These are phyloP conservation scores for Spea hammondii DNA, from an alignment of 2,797 vertebrate species.

Conservation along the genomic window DNA sequence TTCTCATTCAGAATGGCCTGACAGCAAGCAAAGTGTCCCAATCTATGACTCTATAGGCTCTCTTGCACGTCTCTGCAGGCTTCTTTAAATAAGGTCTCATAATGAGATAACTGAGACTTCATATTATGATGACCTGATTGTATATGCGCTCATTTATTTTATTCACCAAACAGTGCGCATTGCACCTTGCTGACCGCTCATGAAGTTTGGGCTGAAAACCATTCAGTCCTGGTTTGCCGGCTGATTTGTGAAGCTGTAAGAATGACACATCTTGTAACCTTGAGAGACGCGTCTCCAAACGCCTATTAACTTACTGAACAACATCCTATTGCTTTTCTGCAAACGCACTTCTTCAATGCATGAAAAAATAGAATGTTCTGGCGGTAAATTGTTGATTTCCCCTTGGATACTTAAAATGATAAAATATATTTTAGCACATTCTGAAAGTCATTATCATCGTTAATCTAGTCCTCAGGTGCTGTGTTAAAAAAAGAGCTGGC, in stretches of 20 bases:
- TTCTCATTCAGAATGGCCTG: no score
- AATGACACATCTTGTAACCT: slow-evolving; percentile 46
- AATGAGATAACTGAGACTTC: no score
- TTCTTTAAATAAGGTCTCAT: no score
- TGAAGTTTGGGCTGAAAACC: slow-evolving; percentile 10
- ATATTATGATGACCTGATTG: no score
- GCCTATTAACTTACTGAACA: slow-evolving; percentile 36
- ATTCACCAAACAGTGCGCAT: background rate
- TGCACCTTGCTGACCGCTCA: background rate
- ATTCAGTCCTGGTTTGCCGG: slow-evolving; percentile 5
- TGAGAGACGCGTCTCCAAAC: slow-evolving; percentile 25
- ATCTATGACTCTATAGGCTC: no score
- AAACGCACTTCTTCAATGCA: slow-evolving; percentile 16
- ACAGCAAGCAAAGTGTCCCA: no score
- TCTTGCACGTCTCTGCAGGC: no score
- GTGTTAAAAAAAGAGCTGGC: slow-evolving; percentile 9
- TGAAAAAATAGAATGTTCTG: slow-evolving; percentile 23
- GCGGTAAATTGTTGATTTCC: slow-evolving; percentile 11
- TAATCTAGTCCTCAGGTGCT: slow-evolving; percentile 28
- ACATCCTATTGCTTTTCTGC: slow-evolving; percentile 22
- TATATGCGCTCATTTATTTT: no score
- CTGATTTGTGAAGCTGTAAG: slow-evolving; percentile 13
- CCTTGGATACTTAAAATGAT: slow-evolving; percentile 33
- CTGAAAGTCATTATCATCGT: slow-evolving; percentile 21
- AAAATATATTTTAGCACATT: slow-evolving; percentile 34